phyloP scores from a whole-genome alignment of 2,888 invertebrate species.

The Dendrolimus houi region DNA sequence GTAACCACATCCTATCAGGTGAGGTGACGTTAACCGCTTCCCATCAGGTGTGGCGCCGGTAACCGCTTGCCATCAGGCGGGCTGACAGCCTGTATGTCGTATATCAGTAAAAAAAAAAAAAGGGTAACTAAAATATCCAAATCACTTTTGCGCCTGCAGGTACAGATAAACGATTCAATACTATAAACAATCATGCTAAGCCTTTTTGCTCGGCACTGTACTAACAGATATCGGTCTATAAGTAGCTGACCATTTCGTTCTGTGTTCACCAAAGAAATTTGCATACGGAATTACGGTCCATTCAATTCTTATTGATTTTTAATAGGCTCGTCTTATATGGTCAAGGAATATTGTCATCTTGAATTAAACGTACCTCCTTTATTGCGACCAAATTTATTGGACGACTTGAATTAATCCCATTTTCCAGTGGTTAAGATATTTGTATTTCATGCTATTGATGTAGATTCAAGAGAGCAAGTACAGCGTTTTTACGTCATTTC shows the following conservation, averaged over 20 bases:
- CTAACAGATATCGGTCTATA: constrained; percentile 42
- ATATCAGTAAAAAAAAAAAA: too few relatives aligned
- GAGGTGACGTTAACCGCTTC: too few relatives aligned
- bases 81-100: too few relatives aligned
- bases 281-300: constrained; percentile 17
- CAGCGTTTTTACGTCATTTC: too few relatives aligned
- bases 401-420: too few relatives aligned
- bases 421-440: too few relatives aligned
- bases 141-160: constrained; percentile 17
- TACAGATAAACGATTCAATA: constrained; percentile 65
- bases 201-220: constrained; percentile 47
- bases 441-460: too few relatives aligned
- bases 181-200: constrained; percentile 57
- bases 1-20: too few relatives aligned
- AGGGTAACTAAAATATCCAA: too few relatives aligned
- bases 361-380: background rate
- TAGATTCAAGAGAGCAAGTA: too few relatives aligned
- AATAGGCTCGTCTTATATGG: constrained; percentile 33
- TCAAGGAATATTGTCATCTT: background rate
- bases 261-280: constrained; percentile 9
- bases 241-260: constrained; percentile 33
- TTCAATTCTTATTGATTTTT: constrained; percentile 36
- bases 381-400: background rate
- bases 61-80: too few relatives aligned
- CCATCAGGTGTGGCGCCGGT: too few relatives aligned